Percentiles rank a stretch among this genome's conserved stretches.
phyloP scores from a whole-genome alignment of 2,797 vertebrate genomes.

The Clarias fuscus region DNA sequence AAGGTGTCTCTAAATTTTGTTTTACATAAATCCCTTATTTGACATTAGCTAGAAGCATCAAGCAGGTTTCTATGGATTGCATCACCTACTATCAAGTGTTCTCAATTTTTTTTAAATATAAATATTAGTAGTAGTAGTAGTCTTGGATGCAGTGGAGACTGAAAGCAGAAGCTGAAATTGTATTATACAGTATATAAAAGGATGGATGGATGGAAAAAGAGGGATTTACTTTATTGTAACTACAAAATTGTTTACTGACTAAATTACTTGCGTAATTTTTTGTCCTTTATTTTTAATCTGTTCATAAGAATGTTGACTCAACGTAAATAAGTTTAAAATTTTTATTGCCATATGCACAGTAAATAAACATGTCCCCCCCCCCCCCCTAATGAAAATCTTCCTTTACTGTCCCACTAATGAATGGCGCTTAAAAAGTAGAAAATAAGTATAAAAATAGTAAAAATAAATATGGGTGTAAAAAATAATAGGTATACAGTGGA shows the following conservation, averaged over 20 bases:
- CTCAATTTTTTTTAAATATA: background rate
- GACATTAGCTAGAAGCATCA: background rate
- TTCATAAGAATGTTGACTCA: no score
- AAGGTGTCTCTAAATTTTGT: background rate
- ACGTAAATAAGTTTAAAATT: no score
- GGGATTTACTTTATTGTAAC: background rate
- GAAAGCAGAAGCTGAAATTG: background rate
- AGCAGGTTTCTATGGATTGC: background rate
- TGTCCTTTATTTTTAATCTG: no score
- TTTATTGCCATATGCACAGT: no score
- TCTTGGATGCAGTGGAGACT: background rate
- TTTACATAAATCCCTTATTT: slow-evolving; percentile 14
- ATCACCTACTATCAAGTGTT: background rate
- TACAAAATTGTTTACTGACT: background rate
- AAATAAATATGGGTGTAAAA: no score
- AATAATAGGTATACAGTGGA: no score
- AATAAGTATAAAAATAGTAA: no score
- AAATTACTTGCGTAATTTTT: no score
- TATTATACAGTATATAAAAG: background rate
- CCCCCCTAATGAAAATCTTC: no score
- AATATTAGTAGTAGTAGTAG: background rate
- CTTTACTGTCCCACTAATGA: no score
- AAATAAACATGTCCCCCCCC: no score
- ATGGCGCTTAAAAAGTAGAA: no score
- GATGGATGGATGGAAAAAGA: background rate